Evolutionary conservation across 2,797 vertebrate species (phyloP), one percentile per base, ranked within the genome.

Genomic region (Sebastes nivosus): DNA sequence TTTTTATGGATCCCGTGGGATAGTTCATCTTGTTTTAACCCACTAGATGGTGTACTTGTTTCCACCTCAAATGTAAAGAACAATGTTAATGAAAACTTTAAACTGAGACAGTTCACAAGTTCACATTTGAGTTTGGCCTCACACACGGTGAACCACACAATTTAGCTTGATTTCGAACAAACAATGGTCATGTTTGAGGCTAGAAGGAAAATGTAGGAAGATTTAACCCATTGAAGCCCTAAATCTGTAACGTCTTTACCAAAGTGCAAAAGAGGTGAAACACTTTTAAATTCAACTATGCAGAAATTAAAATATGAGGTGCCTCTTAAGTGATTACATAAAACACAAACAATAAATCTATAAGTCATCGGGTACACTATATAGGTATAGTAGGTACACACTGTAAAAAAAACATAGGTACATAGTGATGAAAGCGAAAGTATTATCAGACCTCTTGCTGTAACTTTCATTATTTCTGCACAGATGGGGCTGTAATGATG

Each of bases 41-140:
- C 94, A 91, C 86, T 91, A 92, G 95, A 88, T 84, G 91, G 88
- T 80, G 84, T 73, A n/a, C 67, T 88, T 79, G 81, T 82, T 77
- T 92, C 83, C 65, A 72, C 84, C 91, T 93, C 61, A 29, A 83
- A 84, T 72, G 36, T 34, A 80, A 83, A 76, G 20, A 2, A 70
- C 18, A 60, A 25, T 67, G 30, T 71, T 77, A 27, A 67, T 69
- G 24, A 38, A 27, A 59, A 74, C 4, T 65, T 50, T 63, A 58
- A 74, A 67, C 14, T 32, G 22, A 57, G 24, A 50, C 29, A 18
- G 27, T 38, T 58, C 11, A 58, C 14, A 24, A 27, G 63, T 30
- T 29, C 18, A 50, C 34, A 54, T 58, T 25, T 65, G 9, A 46
- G 25, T 66, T 63, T 57, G 12, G 30, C 25, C 9, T 74, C 22